phyloP scores from a whole-genome alignment of 2,797 vertebrate genomes.

The Mormyrus proboscirostris region DNA sequence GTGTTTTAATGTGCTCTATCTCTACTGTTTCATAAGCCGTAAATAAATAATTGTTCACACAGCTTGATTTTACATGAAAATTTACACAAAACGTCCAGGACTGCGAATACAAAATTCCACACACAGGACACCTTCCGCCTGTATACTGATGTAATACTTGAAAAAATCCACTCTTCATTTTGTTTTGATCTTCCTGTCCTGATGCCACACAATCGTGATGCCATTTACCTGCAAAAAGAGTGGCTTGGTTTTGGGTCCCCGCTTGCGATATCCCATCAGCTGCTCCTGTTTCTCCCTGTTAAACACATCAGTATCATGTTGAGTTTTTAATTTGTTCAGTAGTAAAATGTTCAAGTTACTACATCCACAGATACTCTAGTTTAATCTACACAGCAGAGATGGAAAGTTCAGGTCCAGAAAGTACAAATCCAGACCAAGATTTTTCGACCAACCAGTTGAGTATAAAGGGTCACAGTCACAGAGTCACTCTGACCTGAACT shows the following conservation, averaged over 20 bases:
- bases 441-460: not conserved
- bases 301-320: slow-evolving; percentile 18
- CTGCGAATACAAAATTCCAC: slow-evolving; percentile 21
- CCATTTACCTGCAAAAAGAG: slow-evolving; percentile 80
- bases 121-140: not conserved
- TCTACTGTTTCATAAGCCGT: not conserved
- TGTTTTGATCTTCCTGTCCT: not conserved
- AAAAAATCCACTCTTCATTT: not conserved
- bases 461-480: not conserved
- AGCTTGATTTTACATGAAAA: slow-evolving; percentile 22
- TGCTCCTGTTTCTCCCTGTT: slow-evolving; percentile 91
- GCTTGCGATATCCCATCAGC: slow-evolving; percentile 89
- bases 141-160: not conserved
- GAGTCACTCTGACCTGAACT: not conserved
- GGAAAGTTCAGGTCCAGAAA: not conserved
- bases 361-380: not conserved
- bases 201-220: not conserved
- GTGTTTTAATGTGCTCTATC: not conserved
- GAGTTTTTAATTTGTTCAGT: not conserved
- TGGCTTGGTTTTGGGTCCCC: slow-evolving; percentile 92
- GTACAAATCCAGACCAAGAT: not conserved
- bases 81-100: slow-evolving; percentile 33
- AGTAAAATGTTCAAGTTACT: not conserved
- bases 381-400: not conserved
- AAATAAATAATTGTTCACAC: not conserved